Conservation (phyloP, 2,113 vertebrate species). For the Aptenodytes patagonicus region DNA sequence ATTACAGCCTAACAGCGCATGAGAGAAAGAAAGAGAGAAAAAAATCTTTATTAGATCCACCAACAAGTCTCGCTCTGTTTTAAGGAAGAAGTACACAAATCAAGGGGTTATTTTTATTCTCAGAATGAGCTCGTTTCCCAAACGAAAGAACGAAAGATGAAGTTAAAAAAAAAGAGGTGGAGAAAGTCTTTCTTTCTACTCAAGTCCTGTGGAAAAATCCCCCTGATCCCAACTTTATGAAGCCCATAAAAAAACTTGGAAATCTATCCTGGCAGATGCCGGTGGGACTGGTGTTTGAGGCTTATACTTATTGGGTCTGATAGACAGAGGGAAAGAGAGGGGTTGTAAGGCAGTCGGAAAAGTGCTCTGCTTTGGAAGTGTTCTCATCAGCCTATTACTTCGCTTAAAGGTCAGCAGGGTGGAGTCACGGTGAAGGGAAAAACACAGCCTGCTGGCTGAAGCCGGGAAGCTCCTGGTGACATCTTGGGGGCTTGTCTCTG, state of each 20-base stretch:
- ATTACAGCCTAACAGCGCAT: not conserved
- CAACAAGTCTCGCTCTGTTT: slow-evolving; percentile 15
- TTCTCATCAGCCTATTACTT: not conserved
- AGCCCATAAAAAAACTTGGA: slow-evolving; percentile 61
- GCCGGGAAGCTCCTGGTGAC: not conserved
- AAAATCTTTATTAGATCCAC: slow-evolving; percentile 35
- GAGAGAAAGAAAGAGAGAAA: not conserved
- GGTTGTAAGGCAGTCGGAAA: not conserved
- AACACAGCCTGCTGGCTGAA: not conserved
- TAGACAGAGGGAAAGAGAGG: not conserved
- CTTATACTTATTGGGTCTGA: not conserved
- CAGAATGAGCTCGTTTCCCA: slow-evolving; percentile 11
- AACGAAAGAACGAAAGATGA: not conserved
- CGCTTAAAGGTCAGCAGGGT: slow-evolving; percentile 14
- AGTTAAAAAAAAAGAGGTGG: not conserved
- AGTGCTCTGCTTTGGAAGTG: not conserved
- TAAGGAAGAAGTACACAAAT: slow-evolving; percentile 1
- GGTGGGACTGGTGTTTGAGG: not conserved
- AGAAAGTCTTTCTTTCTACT: slow-evolving; percentile 44
- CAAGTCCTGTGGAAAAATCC: slow-evolving; percentile 51
- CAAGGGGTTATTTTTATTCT: slow-evolving; percentile 48
- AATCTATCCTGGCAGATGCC: slow-evolving; percentile 33
- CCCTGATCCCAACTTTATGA: slow-evolving; percentile 59
- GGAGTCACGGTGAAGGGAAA: not conserved
- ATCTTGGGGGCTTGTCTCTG: not conserved